Evolutionary conservation across 2,113 vertebrate genomes (phyloP), one percentile per base, ranked within the genome.

Genomic region (Gavia stellata): DNA sequence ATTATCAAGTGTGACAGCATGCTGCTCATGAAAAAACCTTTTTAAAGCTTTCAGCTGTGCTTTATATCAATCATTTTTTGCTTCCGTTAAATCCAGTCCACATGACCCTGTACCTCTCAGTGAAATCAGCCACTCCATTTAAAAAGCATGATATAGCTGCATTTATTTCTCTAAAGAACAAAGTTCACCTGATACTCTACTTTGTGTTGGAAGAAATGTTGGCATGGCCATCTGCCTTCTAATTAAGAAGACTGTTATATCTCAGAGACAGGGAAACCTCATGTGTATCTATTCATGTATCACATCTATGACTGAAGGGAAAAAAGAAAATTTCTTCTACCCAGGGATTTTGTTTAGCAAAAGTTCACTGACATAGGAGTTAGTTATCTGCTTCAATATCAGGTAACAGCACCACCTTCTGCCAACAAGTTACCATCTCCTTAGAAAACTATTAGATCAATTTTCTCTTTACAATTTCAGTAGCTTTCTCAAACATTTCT

Each of bases 361-460:
- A 62, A 88, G 75, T 66, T 95, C 78, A 25, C 50, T 58, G 88
- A 18, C 40, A 31, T 2, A 28, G 78, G 66, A 94, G 52, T n/a
- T 77, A 68, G 62, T 92, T 96, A 97, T 94, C 92, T 92, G 84
- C 55, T 73, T 19, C 92, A 95, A 25, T 66, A 97, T 95, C 97
- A 97, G 96, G 95, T 96, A 97, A 97, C 97, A 97, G 96, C 97
- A 97, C 97, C 96, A 97, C 97, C 95, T 97, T 97, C 96, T 97
- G 96, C 97, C 96, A 95, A 73, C 71, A 90, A 90, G 42, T 78
- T 59, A 82, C 89, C 94, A 83, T 88, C 91, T 91, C 91, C 26
- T 73, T 33, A 55, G 62, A 83, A 83, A 95, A 73, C 42, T 47
- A 73, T 66, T 21, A 31, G 25, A 49, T 24, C 38, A 6, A 42